Percentiles rank a stretch among this genome's conserved stretches.
phyloP scores from a whole-genome alignment of 2,888 invertebrate species.

The Volucella inflata region DNA sequence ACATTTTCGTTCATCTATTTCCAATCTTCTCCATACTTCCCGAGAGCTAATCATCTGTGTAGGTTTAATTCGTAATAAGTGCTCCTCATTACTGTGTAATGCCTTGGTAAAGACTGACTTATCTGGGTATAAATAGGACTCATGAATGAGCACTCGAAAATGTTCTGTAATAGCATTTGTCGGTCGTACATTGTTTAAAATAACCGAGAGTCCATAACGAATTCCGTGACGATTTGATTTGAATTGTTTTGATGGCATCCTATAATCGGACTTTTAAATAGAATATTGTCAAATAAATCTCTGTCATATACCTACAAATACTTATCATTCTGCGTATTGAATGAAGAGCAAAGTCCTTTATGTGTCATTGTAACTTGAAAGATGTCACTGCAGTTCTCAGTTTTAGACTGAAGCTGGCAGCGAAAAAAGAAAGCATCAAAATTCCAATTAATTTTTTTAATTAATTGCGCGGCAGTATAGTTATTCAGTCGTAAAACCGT shows the following conservation, averaged over 20 bases:
- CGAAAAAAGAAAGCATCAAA: conserved; percentile 85
- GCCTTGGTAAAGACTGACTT: conserved; percentile 79
- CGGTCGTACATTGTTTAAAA: conserved; percentile 21
- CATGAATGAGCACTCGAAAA: conserved; percentile 80
- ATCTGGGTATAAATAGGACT: conserved; percentile 80
- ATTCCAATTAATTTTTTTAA: conserved; percentile 84
- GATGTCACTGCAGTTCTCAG: conserved; percentile 84
- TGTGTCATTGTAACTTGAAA: conserved; percentile 85
- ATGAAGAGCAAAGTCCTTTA: conserved; percentile 86
- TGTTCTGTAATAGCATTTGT: conserved; percentile 78
- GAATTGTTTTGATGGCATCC: not conserved
- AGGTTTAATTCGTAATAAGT: conserved; percentile 78
- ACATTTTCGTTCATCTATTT: conserved; percentile 84
- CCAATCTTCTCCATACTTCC: conserved; percentile 78
- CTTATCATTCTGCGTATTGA: conserved; percentile 83
- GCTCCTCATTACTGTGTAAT: conserved; percentile 79
- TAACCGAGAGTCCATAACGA: conserved; percentile 44
- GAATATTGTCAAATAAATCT: not conserved
- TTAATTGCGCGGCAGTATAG: conserved; percentile 82
- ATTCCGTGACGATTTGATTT: conserved; percentile 28
- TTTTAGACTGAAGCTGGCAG: conserved; percentile 84
- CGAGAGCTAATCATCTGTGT: conserved; percentile 80
- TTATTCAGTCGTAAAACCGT: conserved; percentile 78
- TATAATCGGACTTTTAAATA: not conserved
- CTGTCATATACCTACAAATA: not conserved